phyloP scores from a whole-genome alignment of 2,797 vertebrate genomes.

The Poecilia wingei region DNA sequence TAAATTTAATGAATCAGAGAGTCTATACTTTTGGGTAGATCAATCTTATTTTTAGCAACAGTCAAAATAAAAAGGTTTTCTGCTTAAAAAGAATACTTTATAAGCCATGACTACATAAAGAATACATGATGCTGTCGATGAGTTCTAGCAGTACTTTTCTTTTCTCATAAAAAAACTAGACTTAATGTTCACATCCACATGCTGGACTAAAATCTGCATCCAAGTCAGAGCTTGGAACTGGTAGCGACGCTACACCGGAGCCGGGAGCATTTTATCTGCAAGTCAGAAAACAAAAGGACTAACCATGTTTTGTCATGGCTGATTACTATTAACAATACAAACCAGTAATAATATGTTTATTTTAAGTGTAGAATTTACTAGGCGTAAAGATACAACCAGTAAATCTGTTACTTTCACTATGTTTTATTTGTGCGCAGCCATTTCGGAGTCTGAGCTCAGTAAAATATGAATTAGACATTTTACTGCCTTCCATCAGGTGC shows the following conservation, averaged over 20 bases:
- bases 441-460: neutral
- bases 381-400: neutral
- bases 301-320: neutral
- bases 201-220: neutral
- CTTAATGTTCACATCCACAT: neutral
- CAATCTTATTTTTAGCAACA: neutral
- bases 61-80: neutral
- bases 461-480: neutral
- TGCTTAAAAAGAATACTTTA: neutral
- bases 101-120: too few relatives aligned
- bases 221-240: neutral
- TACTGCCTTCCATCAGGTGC: neutral
- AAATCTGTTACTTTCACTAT: neutral
- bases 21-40: neutral
- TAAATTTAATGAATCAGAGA: neutral
- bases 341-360: neutral
- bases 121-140: too few relatives aligned
- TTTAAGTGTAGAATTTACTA: neutral
- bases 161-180: neutral
- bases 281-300: neutral
- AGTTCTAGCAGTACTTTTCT: neutral
- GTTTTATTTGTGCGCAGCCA: neutral
- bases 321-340: neutral
- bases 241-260: neutral
- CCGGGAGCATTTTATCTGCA: neutral